phyloP scores from a whole-genome alignment of 2,888 invertebrate genomes.

The Chironomus tentans region DNA sequence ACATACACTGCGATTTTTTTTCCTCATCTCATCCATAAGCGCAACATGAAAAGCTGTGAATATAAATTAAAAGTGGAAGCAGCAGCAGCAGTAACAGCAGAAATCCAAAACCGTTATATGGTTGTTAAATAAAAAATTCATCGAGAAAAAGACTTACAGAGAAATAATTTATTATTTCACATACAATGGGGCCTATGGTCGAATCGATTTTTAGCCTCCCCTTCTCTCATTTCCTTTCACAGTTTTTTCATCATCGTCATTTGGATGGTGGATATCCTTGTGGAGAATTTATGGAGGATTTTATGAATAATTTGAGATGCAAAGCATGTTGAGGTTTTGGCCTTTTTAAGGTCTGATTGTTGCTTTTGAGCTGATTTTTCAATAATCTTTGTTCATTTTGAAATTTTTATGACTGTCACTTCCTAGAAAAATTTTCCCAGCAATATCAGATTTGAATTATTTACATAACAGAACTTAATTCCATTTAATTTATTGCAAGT shows the following conservation, averaged over 20 bases:
- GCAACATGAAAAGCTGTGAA: constrained; percentile 13
- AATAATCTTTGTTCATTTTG: too few species aligned
- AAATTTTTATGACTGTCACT: too few species aligned
- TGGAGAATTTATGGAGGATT: too few species aligned
- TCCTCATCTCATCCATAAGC: background rate
- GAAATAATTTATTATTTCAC: constrained; percentile 10
- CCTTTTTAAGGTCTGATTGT: too few species aligned
- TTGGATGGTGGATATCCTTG: too few species aligned
- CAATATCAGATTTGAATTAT: too few species aligned
- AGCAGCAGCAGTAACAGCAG: background rate
- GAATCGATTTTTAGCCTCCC: background rate
- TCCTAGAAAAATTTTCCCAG: too few species aligned
- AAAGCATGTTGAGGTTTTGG: too few species aligned
- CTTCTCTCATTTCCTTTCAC: background rate
- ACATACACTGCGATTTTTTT: background rate
- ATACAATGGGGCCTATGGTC: background rate
- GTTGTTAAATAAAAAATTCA: constrained; percentile 11
- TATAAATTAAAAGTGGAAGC: constrained; percentile 16
- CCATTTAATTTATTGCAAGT: too few species aligned
- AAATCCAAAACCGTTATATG: constrained; percentile 6
- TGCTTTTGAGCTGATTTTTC: too few species aligned
- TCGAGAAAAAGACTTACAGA: background rate
- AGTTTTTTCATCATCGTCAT: background rate
- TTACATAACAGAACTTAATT: too few species aligned
- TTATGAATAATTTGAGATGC: too few species aligned